Conservation (phyloP, 2,113 vertebrate genomes). For the Platanista minor region DNA sequence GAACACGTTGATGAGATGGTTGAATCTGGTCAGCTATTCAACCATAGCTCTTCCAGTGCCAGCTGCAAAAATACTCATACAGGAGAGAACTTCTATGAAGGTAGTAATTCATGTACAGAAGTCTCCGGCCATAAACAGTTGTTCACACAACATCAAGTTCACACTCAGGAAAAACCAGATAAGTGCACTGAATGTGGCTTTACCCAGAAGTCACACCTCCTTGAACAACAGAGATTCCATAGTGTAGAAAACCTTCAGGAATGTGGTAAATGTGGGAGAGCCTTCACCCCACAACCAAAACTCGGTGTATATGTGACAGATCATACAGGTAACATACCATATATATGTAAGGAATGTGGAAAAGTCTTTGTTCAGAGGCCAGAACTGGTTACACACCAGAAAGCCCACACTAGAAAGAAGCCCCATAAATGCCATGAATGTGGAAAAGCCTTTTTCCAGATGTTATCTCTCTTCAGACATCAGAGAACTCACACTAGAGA, state of each 20-base stretch:
- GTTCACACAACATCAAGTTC: slow-evolving; percentile 17
- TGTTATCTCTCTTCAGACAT: slow-evolving; percentile 71
- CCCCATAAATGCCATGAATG: slow-evolving; percentile 71
- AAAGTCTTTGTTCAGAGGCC: slow-evolving; percentile 69
- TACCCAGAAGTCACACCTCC: slow-evolving; percentile 10
- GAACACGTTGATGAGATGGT: background rate
- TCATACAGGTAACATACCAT: slow-evolving; percentile 33
- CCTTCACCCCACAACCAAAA: slow-evolving; percentile 54
- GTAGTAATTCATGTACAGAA: slow-evolving; percentile 21
- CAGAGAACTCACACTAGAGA: slow-evolving; percentile 62
- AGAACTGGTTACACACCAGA: slow-evolving; percentile 66
- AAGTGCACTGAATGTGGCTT: slow-evolving; percentile 48
- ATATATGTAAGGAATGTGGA: slow-evolving; percentile 64
- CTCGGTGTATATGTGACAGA: slow-evolving; percentile 35
- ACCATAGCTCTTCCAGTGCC: background rate
- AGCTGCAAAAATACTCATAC: background rate
- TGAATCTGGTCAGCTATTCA: background rate
- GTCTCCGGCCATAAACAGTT: slow-evolving; percentile 44
- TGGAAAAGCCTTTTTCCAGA: slow-evolving; percentile 72
- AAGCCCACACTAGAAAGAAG: slow-evolving; percentile 56
- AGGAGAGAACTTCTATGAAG: slow-evolving; percentile 43
- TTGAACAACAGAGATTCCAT: slow-evolving; percentile 51
- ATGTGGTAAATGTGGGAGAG: slow-evolving; percentile 58
- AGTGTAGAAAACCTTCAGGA: slow-evolving; percentile 55
- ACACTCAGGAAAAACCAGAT: background rate